phyloP scores from a whole-genome alignment of 2,113 vertebrate species.

The Alaudala cheleensis region DNA sequence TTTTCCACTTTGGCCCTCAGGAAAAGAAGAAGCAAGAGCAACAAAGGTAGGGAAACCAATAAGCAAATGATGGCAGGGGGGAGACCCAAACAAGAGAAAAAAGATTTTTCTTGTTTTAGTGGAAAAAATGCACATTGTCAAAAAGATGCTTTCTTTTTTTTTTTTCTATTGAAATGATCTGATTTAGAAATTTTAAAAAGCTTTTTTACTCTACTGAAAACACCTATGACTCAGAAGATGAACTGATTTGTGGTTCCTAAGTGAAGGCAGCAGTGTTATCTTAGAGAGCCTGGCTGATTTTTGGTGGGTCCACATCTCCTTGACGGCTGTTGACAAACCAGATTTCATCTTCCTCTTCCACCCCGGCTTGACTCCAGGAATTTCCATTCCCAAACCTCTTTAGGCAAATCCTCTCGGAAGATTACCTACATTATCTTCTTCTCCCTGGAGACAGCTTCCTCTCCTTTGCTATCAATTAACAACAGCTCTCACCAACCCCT shows the following conservation, averaged over 20 bases:
- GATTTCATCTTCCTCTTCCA: not conserved
- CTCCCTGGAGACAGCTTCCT: constrained; percentile 27
- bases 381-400: constrained; percentile 33
- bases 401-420: constrained; percentile 62
- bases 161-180: not conserved
- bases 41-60: not conserved
- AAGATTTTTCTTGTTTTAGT: not conserved
- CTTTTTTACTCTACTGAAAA: not conserved
- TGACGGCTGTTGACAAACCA: not conserved
- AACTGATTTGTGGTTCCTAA: not conserved
- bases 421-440: constrained; percentile 56
- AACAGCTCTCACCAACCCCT: not conserved
- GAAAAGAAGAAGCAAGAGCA: not conserved
- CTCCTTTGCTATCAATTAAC: constrained; percentile 45
- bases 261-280: not conserved
- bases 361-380: not conserved
- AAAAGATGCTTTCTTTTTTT: fast-evolving
- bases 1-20: not conserved
- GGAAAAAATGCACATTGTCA: not conserved
- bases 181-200: not conserved
- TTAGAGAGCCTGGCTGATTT: not conserved
- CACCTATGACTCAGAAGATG: not conserved
- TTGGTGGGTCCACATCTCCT: not conserved
- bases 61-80: fast-evolving
- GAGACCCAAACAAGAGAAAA: not conserved